phyloP scores from a whole-genome alignment of 37 sponge, comb jelly and placozoan species.

The Ephydatia muelleri region DNA sequence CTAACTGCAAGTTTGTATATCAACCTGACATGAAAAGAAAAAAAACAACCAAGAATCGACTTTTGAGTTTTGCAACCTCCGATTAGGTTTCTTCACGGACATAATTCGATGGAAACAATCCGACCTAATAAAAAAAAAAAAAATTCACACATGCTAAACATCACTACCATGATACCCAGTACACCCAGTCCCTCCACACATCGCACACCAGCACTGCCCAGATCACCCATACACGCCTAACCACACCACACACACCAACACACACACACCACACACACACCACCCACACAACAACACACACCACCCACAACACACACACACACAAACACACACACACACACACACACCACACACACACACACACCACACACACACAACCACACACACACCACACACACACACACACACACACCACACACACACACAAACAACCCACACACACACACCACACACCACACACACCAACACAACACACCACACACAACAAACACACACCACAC shows the following conservation, averaged over 20 bases:
- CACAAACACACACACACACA: neutral
- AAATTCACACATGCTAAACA: neutral
- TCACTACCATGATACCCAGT: neutral
- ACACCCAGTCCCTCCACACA: neutral
- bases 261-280: neutral
- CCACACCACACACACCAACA: too few species aligned
- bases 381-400: neutral
- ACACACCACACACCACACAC: slow-evolving; percentile 66
- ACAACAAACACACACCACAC: neutral
- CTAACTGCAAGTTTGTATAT: too few species aligned
- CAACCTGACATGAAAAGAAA: neutral
- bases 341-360: neutral
- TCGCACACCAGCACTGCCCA: too few species aligned
- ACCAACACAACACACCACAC: slow-evolving; percentile 54
- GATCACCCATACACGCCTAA: too few species aligned
- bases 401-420: neutral
- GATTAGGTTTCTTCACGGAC: slow-evolving; percentile 44
- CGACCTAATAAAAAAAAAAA: slow-evolving; percentile 31
- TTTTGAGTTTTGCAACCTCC: neutral
- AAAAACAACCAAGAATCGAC: neutral
- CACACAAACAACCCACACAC: slow-evolving; percentile 31
- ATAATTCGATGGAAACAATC: slow-evolving; percentile 79
- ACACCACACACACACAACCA: too few species aligned
- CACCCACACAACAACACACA: neutral
- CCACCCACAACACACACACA: neutral